These are phyloP conservation scores for Cyrtorhinus lividipennis DNA, from an alignment of 1,140 invertebrate species.

Conservation along the genomic window DNA sequence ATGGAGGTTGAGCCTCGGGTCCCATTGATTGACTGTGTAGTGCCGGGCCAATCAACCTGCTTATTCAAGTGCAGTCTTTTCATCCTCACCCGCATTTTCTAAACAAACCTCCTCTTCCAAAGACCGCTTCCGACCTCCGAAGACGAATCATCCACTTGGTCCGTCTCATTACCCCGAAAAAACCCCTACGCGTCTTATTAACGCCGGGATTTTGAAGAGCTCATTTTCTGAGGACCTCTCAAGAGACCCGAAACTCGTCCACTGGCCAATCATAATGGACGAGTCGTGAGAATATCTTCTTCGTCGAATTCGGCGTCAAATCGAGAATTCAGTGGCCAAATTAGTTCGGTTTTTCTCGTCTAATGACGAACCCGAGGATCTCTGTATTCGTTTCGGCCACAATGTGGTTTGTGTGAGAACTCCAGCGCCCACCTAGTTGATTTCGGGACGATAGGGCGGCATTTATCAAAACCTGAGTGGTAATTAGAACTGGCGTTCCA, in stretches of 20 bases:
- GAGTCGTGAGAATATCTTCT: not conserved
- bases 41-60: not conserved
- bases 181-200: not conserved
- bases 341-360: not conserved
- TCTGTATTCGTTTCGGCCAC: too few species aligned
- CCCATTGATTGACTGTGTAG: not conserved
- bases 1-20: not conserved
- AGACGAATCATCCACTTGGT: not conserved
- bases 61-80: constrained; percentile 10
- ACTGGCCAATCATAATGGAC: not conserved
- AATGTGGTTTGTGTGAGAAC: too few species aligned
- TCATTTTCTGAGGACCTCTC: not conserved
- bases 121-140: not conserved
- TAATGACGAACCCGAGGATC: too few species aligned
- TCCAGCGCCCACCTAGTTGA: too few species aligned
- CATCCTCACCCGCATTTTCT: not conserved
- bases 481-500: too few species aligned
- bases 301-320: not conserved
- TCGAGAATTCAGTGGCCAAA: not conserved
- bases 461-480: too few species aligned
- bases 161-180: not conserved
- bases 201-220: not conserved
- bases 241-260: not conserved
- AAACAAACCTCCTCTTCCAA: not conserved
- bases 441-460: too few species aligned